Conservation (phyloP, 2,797 vertebrate species). For the Tiaroga cobitis region DNA sequence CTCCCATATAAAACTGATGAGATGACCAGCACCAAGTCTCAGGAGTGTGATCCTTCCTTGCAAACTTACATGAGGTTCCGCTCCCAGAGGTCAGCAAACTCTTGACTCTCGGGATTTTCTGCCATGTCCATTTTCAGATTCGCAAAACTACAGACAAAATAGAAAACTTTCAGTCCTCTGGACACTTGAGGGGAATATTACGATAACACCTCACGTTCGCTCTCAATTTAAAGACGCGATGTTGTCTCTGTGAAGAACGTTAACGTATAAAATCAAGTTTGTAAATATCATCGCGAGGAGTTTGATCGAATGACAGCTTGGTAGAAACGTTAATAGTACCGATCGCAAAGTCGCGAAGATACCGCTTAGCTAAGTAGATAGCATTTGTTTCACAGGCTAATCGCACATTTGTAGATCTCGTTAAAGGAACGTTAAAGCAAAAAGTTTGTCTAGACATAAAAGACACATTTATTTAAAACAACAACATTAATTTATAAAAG, state of each 20-base stretch:
- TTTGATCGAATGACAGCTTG: background rate
- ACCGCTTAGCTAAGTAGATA: slow-evolving; percentile 6
- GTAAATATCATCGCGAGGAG: background rate
- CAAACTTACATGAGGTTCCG: slow-evolving; percentile 69
- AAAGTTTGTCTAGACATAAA: background rate
- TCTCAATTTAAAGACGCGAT: background rate
- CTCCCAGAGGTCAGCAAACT: slow-evolving; percentile 72
- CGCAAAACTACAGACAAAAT: slow-evolving; percentile 5
- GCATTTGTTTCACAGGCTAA: background rate
- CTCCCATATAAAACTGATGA: background rate
- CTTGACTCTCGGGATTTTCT: slow-evolving; percentile 65
- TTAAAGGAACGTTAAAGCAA: background rate
- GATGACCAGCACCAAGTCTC: background rate
- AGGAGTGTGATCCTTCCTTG: background rate
- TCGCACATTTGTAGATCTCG: no score
- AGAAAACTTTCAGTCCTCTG: slow-evolving; percentile 39
- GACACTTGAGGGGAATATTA: background rate
- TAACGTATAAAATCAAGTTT: background rate
- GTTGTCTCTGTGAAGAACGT: background rate
- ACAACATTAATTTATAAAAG: background rate
- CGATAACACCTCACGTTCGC: background rate
- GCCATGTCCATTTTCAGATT: slow-evolving; percentile 42
- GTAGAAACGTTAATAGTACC: background rate
- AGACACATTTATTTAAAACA: background rate
- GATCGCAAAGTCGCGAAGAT: background rate